These are phyloP conservation scores for Limonius californicus DNA, from an alignment of 1,140 invertebrate genomes.

Conservation along the genomic window DNA sequence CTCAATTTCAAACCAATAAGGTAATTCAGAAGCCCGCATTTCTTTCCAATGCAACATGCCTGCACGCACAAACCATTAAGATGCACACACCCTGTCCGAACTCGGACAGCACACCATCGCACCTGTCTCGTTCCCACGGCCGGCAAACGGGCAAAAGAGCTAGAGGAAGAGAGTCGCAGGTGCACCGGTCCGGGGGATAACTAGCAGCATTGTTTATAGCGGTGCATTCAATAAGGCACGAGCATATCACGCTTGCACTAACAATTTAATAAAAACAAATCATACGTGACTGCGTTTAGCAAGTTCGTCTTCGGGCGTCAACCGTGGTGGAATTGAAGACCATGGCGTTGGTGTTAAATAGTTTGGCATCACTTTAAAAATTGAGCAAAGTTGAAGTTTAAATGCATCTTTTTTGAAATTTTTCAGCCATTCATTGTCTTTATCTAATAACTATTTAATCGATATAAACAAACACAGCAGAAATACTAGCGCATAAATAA, in stretches of 20 bases:
- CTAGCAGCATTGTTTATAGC: background rate
- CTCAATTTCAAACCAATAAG: background rate
- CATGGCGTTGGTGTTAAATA: too few relatives aligned
- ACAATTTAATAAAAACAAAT: slow-evolving; percentile 6
- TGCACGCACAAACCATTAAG: background rate
- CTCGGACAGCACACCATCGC: background rate
- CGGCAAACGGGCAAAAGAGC: background rate
- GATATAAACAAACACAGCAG: too few relatives aligned
- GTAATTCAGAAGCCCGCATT: background rate
- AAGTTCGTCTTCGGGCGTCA: too few relatives aligned
- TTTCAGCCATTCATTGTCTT: too few relatives aligned
- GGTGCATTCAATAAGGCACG: background rate
- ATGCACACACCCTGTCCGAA: background rate
- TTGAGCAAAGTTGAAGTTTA: too few relatives aligned
- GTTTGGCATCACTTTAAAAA: too few relatives aligned
- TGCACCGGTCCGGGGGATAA: background rate
- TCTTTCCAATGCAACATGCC: background rate
- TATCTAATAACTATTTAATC: too few relatives aligned
- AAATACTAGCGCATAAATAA: too few relatives aligned
- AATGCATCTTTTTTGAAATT: too few relatives aligned
- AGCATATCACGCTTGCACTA: background rate
- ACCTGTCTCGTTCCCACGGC: slow-evolving; percentile 4
- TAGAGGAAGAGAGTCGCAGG: too few relatives aligned
- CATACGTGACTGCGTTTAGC: background rate
- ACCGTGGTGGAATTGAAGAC: too few relatives aligned